Percentiles rank a stretch among this genome's conserved stretches.
Evolutionary conservation across 2,113 vertebrate genomes (phyloP).

Genomic region (Marmota monax): DNA sequence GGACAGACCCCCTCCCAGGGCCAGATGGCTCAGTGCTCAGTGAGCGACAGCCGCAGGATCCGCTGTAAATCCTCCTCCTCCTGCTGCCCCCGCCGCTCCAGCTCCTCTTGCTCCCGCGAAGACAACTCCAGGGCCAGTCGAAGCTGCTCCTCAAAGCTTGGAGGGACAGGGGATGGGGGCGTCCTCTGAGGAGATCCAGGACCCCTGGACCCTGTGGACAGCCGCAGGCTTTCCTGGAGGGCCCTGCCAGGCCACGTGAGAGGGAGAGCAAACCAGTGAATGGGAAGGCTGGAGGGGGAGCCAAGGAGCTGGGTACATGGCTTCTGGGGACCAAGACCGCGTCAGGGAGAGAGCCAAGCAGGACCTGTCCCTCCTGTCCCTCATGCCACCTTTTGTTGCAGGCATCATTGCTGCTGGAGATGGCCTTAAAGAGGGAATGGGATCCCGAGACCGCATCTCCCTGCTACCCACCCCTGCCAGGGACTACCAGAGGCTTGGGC

Average conservation of each 20-base stretch:
- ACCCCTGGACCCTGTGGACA: conserved; percentile 76
- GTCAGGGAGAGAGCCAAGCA: not conserved
- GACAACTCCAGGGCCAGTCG: conserved; percentile 96
- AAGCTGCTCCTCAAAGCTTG: conserved; percentile 95
- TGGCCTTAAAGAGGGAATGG: not conserved
- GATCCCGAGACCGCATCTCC: not conserved
- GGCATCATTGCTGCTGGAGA: not conserved
- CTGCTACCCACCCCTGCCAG: not conserved
- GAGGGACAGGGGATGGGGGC: conserved; percentile 74
- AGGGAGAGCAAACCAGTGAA: not conserved
- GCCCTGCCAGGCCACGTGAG: conserved; percentile 85
- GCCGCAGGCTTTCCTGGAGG: conserved; percentile 93
- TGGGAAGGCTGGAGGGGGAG: not conserved
- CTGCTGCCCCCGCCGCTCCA: conserved; percentile 87
- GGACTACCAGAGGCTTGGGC: not conserved
- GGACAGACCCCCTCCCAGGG: not conserved
- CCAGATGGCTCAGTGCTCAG: conserved; percentile 91
- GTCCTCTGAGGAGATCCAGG: conserved; percentile 81
- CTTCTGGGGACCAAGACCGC: not conserved
- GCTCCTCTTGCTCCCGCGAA: conserved; percentile 93
- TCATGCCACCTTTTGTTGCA: accelerated
- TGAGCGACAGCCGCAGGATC: conserved; percentile 95
- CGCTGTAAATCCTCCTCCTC: conserved; percentile 94
- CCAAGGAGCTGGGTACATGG: not conserved
- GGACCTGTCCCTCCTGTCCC: not conserved